These are phyloP conservation scores for Chymomyza caudatula DNA, from an alignment of 2,888 invertebrate species.

Conservation along the genomic window DNA sequence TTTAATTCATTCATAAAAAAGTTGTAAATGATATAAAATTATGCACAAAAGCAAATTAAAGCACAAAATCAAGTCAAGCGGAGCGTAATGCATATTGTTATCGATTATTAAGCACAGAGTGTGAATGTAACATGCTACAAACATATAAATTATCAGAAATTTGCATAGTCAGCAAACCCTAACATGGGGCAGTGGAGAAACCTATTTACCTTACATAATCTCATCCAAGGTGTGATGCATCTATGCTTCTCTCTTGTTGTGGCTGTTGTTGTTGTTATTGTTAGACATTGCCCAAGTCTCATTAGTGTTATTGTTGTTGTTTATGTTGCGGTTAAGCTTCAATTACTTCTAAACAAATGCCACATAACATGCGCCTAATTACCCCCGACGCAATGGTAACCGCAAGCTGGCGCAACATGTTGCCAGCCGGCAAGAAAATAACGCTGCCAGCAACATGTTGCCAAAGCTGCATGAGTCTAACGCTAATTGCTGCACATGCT, in stretches of 20 bases:
- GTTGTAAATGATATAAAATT: slow-evolving; percentile 30
- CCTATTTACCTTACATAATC: slow-evolving; percentile 63
- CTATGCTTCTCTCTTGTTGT: slow-evolving; percentile 59
- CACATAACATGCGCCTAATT: slow-evolving; percentile 64
- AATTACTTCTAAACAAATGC: slow-evolving; percentile 69
- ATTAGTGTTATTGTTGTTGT: slow-evolving; percentile 40
- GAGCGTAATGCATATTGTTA: slow-evolving; percentile 29
- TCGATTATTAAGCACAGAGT: slow-evolving; percentile 26
- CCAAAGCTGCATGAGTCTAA: neutral
- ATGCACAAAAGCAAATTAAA: slow-evolving; percentile 21
- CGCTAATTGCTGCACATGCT: slow-evolving; percentile 14
- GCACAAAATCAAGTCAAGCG: slow-evolving; percentile 40
- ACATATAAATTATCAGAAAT: slow-evolving; percentile 24
- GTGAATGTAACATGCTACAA: slow-evolving; percentile 1
- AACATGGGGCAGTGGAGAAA: neutral
- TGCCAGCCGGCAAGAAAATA: neutral
- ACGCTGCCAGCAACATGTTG: slow-evolving; percentile 39
- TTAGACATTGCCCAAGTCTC: slow-evolving; percentile 46
- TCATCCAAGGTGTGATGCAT: slow-evolving; percentile 19
- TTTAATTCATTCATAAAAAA: slow-evolving; percentile 47
- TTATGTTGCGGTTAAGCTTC: slow-evolving; percentile 55
- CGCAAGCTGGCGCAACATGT: slow-evolving; percentile 19
- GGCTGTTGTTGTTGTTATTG: slow-evolving; percentile 2
- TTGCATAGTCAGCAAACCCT: slow-evolving; percentile 45
- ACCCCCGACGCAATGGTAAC: slow-evolving; percentile 32